Conservation (phyloP, 2,113 vertebrate species). For the Leiothrix lutea region DNA sequence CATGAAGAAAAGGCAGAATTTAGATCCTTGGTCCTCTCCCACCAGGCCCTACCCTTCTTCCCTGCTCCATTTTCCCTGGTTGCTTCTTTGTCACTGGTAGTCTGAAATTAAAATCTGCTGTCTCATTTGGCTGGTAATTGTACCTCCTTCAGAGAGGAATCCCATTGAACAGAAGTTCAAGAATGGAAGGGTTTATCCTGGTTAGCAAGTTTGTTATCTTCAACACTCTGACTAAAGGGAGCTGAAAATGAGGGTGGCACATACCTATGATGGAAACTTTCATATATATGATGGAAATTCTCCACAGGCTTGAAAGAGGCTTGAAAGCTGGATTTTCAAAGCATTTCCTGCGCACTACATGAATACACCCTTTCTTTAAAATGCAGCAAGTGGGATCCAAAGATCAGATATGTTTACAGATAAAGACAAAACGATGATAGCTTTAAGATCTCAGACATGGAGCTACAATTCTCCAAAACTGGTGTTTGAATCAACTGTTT, state of each 20-base stretch:
- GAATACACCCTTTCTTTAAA: not conserved
- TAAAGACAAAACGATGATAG: not conserved
- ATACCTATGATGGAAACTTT: not conserved
- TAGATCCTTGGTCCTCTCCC: not conserved
- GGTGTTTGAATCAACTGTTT: not conserved
- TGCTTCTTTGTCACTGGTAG: not conserved
- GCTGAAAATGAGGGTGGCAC: not conserved
- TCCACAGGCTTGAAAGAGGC: not conserved
- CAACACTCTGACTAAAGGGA: not conserved
- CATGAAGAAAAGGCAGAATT: not conserved
- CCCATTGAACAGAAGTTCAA: not conserved
- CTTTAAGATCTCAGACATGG: not conserved
- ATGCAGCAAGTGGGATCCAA: not conserved
- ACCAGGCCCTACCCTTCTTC: not conserved
- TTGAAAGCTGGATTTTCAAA: not conserved
- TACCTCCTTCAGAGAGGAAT: not conserved
- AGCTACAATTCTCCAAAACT: not conserved
- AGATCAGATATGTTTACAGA: not conserved
- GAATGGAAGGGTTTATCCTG: not conserved
- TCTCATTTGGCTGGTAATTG: not conserved
- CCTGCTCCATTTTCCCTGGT: not conserved
- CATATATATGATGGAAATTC: not conserved
- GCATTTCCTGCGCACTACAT: not conserved
- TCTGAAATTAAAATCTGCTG: not conserved
- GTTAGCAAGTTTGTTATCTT: constrained; percentile 4